Evolutionary conservation across 2,888 invertebrate species (phyloP).

Genomic region (Brachyptera putata): DNA sequence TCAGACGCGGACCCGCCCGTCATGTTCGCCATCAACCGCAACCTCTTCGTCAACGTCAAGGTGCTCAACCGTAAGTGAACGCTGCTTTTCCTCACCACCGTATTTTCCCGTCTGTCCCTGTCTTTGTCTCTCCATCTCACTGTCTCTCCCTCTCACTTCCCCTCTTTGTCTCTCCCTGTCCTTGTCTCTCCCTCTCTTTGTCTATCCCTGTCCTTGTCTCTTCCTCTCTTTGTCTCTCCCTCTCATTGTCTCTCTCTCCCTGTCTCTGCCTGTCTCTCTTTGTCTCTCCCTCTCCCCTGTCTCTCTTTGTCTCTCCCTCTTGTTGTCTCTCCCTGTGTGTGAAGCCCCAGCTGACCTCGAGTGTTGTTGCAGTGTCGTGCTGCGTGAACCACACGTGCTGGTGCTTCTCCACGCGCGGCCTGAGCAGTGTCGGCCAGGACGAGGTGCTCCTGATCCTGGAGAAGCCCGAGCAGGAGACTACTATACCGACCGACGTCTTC

Average conservation of each 20-base stretch:
- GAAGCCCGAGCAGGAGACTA: constrained; percentile 55
- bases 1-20: constrained; percentile 54
- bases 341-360: no score
- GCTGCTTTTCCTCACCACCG: no score
- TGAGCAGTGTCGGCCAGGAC: constrained; percentile 77
- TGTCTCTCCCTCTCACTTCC: background rate
- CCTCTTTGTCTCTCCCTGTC: background rate
- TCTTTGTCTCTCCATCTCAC: no score
- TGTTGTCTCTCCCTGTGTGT: no score
- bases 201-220: background rate
- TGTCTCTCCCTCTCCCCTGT: no score
- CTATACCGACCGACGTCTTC: constrained; percentile 68
- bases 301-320: no score
- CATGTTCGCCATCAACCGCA: constrained; percentile 69
- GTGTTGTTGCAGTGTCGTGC: constrained; percentile 64
- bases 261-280: background rate
- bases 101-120: no score
- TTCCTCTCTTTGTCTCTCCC: background rate
- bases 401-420: constrained; percentile 71
- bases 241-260: background rate
- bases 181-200: background rate
- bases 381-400: constrained; percentile 69
- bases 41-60: constrained; percentile 69
- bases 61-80: constrained; percentile 66
- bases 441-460: constrained; percentile 74